Conservation (phyloP, 2,113 vertebrate species). For the Blennius ocellaris region DNA sequence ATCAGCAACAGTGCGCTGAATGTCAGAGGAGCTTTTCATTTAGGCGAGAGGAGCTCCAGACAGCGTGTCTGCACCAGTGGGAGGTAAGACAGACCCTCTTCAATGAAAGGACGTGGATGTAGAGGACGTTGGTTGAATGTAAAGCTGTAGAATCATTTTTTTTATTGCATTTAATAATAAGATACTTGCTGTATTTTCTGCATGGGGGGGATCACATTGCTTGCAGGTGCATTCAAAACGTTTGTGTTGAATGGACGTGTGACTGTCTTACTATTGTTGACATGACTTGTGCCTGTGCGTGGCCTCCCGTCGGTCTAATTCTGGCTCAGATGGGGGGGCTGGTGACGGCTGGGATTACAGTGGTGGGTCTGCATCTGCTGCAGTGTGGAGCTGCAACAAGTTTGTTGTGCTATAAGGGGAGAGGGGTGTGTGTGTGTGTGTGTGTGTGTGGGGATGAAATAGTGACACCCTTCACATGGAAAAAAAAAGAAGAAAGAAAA, state of each 20-base stretch:
- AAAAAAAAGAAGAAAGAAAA: slow-evolving; percentile 24
- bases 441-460: slow-evolving; percentile 29
- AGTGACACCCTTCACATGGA: slow-evolving; percentile 43
- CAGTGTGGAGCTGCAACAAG: slow-evolving; percentile 68
- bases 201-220: not conserved
- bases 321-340: slow-evolving; percentile 30
- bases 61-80: slow-evolving; percentile 33
- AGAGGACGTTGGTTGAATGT: slow-evolving; percentile 2
- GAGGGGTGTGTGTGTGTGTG: slow-evolving; percentile 5
- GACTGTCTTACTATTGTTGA: slow-evolving; percentile 13
- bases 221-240: not conserved
- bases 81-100: slow-evolving; percentile 60
- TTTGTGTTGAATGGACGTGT: slow-evolving; percentile 19
- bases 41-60: slow-evolving; percentile 24
- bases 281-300: slow-evolving; percentile 22
- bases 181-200: slow-evolving; percentile 1
- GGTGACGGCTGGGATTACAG: slow-evolving; percentile 58
- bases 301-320: slow-evolving; percentile 40
- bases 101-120: not conserved
- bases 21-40: slow-evolving; percentile 42
- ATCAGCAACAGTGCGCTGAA: slow-evolving; percentile 26
- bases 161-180: not conserved
- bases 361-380: slow-evolving; percentile 66
- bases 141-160: not conserved
- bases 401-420: slow-evolving; percentile 47